These are phyloP conservation scores for Oscheius onirici DNA, from an alignment of 2,888 invertebrate genomes.

Conservation along the genomic window DNA sequence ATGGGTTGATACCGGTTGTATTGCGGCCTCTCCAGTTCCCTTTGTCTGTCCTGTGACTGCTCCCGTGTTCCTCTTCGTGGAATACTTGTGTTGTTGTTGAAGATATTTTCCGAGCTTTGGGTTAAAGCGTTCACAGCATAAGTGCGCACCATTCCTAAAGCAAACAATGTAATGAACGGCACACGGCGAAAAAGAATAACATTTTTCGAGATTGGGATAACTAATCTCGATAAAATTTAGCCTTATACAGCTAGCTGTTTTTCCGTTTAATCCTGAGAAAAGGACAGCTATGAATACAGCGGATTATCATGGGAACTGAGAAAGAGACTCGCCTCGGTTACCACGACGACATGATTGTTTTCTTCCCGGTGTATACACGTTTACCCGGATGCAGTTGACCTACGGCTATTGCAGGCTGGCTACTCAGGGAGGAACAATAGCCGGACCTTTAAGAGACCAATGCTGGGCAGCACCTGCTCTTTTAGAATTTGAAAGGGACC, in stretches of 20 bases:
- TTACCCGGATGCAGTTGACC: conserved; percentile 24
- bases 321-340: conserved; percentile 13
- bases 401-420: conserved; percentile 17
- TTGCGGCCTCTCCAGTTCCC: background rate
- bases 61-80: background rate
- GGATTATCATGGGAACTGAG: conserved; percentile 20
- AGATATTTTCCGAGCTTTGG: conserved; percentile 23
- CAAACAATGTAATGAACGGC: background rate
- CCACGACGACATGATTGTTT: conserved; percentile 28
- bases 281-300: background rate
- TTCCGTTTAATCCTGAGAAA: background rate
- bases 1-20: background rate
- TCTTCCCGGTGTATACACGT: conserved; percentile 17
- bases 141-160: conserved; percentile 44
- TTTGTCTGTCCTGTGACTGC: background rate
- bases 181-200: background rate
- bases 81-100: conserved; percentile 8
- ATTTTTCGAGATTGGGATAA: too few relatives aligned
- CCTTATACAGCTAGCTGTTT: background rate
- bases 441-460: too few relatives aligned
- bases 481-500: too few relatives aligned
- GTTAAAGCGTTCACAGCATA: conserved; percentile 45
- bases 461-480: background rate
- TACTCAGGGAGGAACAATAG: background rate
- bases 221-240: background rate